phyloP scores from a whole-genome alignment of 2,797 vertebrate species.

The Notolepis coatsorum region DNA sequence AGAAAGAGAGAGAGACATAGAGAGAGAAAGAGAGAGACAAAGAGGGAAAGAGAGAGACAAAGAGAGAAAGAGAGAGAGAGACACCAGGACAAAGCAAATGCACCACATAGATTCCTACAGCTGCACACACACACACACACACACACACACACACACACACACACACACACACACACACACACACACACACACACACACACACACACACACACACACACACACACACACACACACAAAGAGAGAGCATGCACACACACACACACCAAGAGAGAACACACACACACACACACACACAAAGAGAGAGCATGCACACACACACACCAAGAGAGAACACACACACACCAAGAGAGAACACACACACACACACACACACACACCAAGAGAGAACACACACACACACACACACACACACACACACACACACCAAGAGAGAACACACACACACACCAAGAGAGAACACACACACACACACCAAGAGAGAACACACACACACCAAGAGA shows the following conservation, averaged over 20 bases:
- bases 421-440: not conserved
- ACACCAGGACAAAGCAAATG: not conserved
- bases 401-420: slow-evolving; percentile 1
- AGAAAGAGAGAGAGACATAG: too few species aligned
- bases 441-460: too few species aligned
- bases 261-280: not conserved
- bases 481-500: not conserved
- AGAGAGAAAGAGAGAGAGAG: not conserved
- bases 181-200: not conserved
- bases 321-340: not conserved
- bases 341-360: too few species aligned
- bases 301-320: not conserved
- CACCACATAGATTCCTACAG: too few species aligned
- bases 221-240: not conserved
- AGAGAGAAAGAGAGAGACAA: too few species aligned
- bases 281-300: not conserved
- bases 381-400: slow-evolving; percentile 2
- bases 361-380: not conserved
- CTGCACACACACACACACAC: not conserved
- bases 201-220: not conserved
- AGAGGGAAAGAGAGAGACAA: too few species aligned
- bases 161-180: not conserved
- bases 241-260: not conserved
- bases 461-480: not conserved
- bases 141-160: not conserved